phyloP scores from a whole-genome alignment of 2,113 vertebrate species.

The Bettongia penicillata region DNA sequence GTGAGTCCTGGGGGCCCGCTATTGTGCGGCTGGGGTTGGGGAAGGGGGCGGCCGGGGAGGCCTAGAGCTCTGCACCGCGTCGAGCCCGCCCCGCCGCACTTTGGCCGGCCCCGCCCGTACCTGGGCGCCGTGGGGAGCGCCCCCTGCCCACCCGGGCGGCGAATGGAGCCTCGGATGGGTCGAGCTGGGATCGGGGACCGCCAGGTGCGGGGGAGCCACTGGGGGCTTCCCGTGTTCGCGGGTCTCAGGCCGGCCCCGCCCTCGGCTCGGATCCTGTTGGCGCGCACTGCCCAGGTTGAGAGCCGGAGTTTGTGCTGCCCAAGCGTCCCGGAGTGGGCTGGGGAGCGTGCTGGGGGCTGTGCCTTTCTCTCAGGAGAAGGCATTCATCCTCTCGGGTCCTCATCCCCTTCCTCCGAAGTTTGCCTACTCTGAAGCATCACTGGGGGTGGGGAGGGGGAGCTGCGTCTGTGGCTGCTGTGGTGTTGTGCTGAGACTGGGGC shows the following conservation, averaged over 20 bases:
- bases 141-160: background rate
- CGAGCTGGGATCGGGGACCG: too few relatives aligned
- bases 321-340: background rate
- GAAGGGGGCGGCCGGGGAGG: background rate
- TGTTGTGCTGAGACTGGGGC: background rate
- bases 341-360: background rate
- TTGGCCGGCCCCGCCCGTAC: background rate
- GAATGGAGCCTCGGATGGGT: background rate
- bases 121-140: background rate
- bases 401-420: background rate
- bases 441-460: constrained; percentile 8
- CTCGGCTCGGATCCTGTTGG: background rate
- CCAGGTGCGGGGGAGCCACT: background rate
- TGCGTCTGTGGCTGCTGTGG: background rate
- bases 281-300: background rate
- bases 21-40: background rate
- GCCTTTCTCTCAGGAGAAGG: background rate
- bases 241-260: constrained; percentile 38
- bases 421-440: background rate
- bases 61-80: background rate
- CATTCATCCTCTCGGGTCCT: background rate
- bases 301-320: background rate
- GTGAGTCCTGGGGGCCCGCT: constrained; percentile 85
- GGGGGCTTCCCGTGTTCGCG: background rate
- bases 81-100: background rate